A percentile compares a stretch with the other conserved stretches of the same genome.
Conservation (phyloP, 1,140 invertebrate species). For the Panagrolaimus sp. region DNA sequence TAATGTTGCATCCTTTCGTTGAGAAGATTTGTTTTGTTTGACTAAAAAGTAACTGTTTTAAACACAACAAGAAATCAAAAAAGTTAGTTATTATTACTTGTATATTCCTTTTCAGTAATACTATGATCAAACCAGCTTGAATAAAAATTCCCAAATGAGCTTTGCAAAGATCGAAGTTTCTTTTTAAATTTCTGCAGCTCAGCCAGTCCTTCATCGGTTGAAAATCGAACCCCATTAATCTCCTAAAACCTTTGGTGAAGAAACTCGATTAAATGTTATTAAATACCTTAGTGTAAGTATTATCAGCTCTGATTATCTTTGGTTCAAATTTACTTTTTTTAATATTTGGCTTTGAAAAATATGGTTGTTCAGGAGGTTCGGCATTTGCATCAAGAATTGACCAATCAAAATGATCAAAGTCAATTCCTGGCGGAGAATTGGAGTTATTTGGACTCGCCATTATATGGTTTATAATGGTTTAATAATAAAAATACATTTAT, state of each 20-base stretch:
- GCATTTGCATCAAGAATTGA: background rate
- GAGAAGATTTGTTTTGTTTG: too few relatives aligned
- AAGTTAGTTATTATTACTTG: too few relatives aligned
- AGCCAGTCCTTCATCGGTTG: background rate
- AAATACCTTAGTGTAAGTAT: background rate
- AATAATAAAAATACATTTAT: too few relatives aligned
- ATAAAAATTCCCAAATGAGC: too few relatives aligned
- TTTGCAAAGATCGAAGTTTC: background rate
- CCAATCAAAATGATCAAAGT: slow-evolving; percentile 5
- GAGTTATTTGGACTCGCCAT: background rate
- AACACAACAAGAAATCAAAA: too few relatives aligned
- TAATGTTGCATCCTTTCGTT: too few relatives aligned
- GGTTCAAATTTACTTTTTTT: background rate
- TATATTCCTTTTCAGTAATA: too few relatives aligned
- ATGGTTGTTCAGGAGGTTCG: background rate
- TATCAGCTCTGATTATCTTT: background rate
- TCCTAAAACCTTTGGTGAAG: background rate
- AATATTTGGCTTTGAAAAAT: background rate
- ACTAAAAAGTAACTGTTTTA: too few relatives aligned
- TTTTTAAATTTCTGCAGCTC: background rate
- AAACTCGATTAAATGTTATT: background rate
- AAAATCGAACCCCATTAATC: background rate
- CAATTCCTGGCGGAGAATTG: background rate
- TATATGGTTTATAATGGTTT: background rate
- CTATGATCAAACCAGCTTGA: too few relatives aligned